Conservation (phyloP, 35 echinoderm and acorn worm species). For the Apostichopus parvimensis region DNA sequence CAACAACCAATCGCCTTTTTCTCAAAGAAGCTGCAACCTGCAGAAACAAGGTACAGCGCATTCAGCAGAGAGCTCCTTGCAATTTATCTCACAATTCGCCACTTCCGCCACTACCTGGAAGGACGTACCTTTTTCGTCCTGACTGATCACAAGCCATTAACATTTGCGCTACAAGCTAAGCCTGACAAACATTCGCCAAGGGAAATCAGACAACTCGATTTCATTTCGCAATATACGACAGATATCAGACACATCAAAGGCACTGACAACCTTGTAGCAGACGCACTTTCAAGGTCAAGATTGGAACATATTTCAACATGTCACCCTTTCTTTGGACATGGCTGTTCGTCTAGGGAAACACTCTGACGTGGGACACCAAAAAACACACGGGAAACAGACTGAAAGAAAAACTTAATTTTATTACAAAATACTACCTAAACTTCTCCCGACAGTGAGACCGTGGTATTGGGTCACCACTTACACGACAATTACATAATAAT, state of each 20-base stretch:
- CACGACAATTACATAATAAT: too few species aligned
- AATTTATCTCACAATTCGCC: slow-evolving; percentile 18
- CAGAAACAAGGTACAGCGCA: slow-evolving; percentile 33
- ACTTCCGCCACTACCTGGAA: slow-evolving; percentile 15
- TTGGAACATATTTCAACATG: background rate
- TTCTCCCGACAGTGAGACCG: too few species aligned
- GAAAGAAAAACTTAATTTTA: too few species aligned
- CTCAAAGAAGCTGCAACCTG: background rate
- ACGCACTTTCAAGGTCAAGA: background rate
- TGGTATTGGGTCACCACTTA: too few species aligned
- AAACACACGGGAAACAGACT: too few species aligned
- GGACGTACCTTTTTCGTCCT: background rate
- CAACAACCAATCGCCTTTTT: slow-evolving; percentile 57
- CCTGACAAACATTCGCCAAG: slow-evolving; percentile 29
- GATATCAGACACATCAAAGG: slow-evolving; percentile 50
- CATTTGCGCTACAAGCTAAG: slow-evolving; percentile 15
- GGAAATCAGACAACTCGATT: slow-evolving; percentile 27
- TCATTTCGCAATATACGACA: slow-evolving; percentile 36
- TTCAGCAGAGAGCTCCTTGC: slow-evolving; percentile 48
- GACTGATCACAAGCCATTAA: slow-evolving; percentile 43
- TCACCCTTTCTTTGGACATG: too few species aligned
- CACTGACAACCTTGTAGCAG: slow-evolving; percentile 37
- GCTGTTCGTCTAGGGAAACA: too few species aligned
- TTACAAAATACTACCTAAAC: too few species aligned
- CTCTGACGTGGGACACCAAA: too few species aligned